Percentiles rank a stretch among this genome's conserved stretches.
phyloP scores from a whole-genome alignment of 1,140 invertebrate genomes.

The Trissolcus basalis region DNA sequence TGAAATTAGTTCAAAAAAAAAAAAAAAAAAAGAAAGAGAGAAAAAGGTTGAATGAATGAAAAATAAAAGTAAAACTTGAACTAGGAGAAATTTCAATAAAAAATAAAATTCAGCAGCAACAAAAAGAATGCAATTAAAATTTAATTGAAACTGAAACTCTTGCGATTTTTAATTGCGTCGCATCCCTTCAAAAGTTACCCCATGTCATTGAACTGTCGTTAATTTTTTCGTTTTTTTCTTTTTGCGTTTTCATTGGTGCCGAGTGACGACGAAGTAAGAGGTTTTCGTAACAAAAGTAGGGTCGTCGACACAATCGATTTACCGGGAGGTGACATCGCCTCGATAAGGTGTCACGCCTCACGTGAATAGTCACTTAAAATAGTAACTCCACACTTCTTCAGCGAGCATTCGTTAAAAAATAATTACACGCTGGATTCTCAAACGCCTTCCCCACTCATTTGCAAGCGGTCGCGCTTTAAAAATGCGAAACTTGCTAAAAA shows the following conservation, averaged over 20 bases:
- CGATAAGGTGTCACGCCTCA: conserved; percentile 48
- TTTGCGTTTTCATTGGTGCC: conserved; percentile 23
- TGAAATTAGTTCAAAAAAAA: too few species aligned
- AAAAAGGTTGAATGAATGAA: too few species aligned
- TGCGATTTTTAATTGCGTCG: not conserved
- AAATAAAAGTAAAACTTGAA: too few species aligned
- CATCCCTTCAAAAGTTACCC: conserved; percentile 6
- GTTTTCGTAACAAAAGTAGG: conserved; percentile 28
- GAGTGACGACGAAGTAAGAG: conserved; percentile 25
- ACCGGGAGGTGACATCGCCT: conserved; percentile 48
- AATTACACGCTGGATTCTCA: conserved; percentile 9
- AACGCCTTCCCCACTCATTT: too few species aligned
- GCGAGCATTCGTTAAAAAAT: conserved; percentile 57
- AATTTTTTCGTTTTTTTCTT: conserved; percentile 22
- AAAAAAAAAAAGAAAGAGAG: too few species aligned
- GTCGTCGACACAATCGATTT: conserved; percentile 43
- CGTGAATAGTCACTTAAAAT: conserved; percentile 62
- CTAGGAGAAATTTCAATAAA: too few species aligned
- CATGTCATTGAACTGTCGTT: conserved; percentile 32
- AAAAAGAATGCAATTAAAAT: not conserved
- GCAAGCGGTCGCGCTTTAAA: too few species aligned
- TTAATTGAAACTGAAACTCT: not conserved
- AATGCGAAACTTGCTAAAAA: too few species aligned
- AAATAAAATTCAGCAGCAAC: too few species aligned
- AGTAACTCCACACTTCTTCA: conserved; percentile 50